Percentiles rank a stretch among this genome's conserved stretches.
Conservation (phyloP, 2,113 vertebrate species). For the Crocuta crocuta region DNA sequence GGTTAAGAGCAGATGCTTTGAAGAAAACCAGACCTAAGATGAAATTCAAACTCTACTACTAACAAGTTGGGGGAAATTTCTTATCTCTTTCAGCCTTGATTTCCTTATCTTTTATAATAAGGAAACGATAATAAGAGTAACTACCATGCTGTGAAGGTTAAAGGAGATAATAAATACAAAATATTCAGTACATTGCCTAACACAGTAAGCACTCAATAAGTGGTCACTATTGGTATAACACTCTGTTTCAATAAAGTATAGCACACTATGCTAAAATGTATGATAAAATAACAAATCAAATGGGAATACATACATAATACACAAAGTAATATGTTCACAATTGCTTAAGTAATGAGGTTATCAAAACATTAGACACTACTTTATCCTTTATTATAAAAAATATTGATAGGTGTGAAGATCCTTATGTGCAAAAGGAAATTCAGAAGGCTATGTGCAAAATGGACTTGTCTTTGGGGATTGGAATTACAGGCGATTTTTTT, state of each 20-base stretch:
- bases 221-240: neutral
- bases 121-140: neutral
- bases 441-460: neutral
- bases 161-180: neutral
- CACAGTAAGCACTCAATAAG: neutral
- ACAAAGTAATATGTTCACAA: neutral
- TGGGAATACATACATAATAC: neutral
- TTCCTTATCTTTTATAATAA: slow-evolving; percentile 38
- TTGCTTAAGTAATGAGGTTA: neutral
- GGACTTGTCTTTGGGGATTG: neutral
- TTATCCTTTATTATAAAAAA: neutral
- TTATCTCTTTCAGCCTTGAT: neutral
- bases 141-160: neutral
- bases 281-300: slow-evolving; percentile 2
- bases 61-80: neutral
- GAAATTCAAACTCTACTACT: neutral
- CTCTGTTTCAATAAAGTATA: neutral
- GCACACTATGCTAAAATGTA: neutral
- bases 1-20: neutral
- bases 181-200: neutral
- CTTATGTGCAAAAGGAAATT: neutral
- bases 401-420: neutral
- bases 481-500: neutral
- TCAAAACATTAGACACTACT: neutral
- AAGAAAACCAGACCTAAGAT: neutral